phyloP scores from a whole-genome alignment of 2,888 invertebrate genomes.

The Orchesellides sinensis region DNA sequence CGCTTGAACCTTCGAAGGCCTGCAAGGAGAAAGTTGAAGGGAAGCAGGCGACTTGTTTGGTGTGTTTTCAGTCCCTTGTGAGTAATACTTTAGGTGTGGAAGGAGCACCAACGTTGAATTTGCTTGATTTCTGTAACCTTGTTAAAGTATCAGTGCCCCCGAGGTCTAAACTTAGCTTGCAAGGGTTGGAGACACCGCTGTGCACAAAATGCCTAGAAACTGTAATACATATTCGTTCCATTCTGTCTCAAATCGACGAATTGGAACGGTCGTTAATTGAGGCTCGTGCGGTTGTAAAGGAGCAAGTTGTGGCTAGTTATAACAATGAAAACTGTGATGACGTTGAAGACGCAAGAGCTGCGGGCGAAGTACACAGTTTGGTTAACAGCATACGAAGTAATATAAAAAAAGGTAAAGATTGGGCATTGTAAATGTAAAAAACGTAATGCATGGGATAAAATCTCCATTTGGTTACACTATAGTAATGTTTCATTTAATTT shows the following conservation, averaged over 20 bases:
- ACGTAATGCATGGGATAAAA: too few relatives aligned
- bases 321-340: not conserved
- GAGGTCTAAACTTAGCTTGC: not conserved
- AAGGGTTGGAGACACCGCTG: not conserved
- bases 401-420: slow-evolving; percentile 23
- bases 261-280: slow-evolving; percentile 1
- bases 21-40: too few relatives aligned
- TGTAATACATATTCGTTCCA: not conserved
- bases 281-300: not conserved
- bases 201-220: slow-evolving; percentile 1
- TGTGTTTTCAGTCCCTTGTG: too few relatives aligned
- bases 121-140: slow-evolving; percentile 31
- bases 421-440: not conserved
- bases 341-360: not conserved
- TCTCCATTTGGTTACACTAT: too few relatives aligned
- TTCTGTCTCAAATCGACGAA: slow-evolving; percentile 13
- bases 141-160: slow-evolving; percentile 1
- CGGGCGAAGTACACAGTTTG: too few relatives aligned
- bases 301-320: not conserved
- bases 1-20: too few relatives aligned
- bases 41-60: too few relatives aligned
- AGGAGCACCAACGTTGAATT: not conserved
- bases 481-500: not conserved
- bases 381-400: slow-evolving; percentile 4
- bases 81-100: too few relatives aligned